These are phyloP conservation scores for Rhogogaster chlorosoma DNA, from an alignment of 2,888 invertebrate genomes.

Conservation along the genomic window DNA sequence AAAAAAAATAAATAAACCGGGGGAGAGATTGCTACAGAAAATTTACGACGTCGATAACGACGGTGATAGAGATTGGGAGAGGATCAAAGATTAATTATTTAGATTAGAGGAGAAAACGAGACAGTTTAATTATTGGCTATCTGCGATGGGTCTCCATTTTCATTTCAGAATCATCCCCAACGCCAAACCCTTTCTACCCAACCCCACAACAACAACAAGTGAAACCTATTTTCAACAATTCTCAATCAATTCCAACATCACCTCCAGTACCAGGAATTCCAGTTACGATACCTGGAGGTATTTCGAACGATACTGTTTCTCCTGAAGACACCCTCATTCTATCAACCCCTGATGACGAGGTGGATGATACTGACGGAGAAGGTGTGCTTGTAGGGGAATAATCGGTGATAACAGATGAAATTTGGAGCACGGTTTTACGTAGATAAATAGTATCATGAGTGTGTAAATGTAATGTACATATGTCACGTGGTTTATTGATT, in stretches of 20 bases:
- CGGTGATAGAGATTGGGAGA: conserved; percentile 29
- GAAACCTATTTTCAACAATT: neutral
- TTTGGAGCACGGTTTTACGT: neutral
- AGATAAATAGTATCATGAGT: neutral
- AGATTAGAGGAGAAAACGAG: conserved; percentile 45
- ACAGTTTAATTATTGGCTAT: conserved; percentile 45
- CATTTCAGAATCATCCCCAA: conserved; percentile 22
- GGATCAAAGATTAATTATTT: conserved; percentile 47
- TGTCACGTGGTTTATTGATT: neutral
- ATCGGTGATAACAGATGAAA: neutral
- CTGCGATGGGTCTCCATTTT: conserved; percentile 21
- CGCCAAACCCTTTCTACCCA: neutral
- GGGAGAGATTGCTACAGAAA: conserved; percentile 14
- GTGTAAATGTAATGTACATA: neutral
- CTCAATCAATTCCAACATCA: neutral
- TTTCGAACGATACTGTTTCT: neutral
- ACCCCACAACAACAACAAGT: neutral
- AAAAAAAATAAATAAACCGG: neutral
- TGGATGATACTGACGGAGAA: conserved; percentile 1
- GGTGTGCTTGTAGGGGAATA: neutral
- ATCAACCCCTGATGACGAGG: neutral
- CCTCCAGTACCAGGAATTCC: neutral
- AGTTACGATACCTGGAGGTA: neutral
- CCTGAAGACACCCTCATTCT: neutral
- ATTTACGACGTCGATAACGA: conserved; percentile 48